Conservation (phyloP, 64 coral and sea anemone genomes). For the Acropora tenuis region DNA sequence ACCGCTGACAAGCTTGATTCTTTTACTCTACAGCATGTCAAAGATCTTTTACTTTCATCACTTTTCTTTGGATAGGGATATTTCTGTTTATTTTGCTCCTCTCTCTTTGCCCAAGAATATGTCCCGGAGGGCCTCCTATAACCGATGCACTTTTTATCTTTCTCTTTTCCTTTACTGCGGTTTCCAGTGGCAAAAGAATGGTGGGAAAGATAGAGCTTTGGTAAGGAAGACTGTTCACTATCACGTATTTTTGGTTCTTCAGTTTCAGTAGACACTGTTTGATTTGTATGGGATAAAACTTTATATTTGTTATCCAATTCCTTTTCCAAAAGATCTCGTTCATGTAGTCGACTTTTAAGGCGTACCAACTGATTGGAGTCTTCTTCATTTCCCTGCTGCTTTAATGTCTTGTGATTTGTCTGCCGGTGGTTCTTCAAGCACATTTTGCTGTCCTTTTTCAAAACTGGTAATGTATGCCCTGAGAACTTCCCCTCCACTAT, state of each 20-base stretch:
- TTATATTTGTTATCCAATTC: not conserved
- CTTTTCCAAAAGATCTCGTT: not conserved
- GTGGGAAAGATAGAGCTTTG: slow-evolving; percentile 18
- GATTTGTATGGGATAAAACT: not conserved
- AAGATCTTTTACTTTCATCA: not conserved
- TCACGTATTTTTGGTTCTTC: not conserved
- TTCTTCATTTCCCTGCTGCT: not conserved
- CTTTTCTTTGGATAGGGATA: not conserved
- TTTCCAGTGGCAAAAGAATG: not conserved
- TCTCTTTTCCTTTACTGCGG: not conserved
- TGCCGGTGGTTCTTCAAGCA: not conserved
- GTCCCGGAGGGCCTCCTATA: not conserved
- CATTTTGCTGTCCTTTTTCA: not conserved
- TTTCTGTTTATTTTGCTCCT: not conserved
- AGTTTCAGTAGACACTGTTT: not conserved
- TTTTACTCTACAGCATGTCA: not conserved
- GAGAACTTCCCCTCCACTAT: not conserved
- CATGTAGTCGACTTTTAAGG: slow-evolving; percentile 12
- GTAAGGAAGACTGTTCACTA: not conserved
- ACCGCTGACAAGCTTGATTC: not conserved
- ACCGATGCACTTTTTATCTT: not conserved
- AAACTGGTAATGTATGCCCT: not conserved
- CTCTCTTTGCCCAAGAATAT: slow-evolving; percentile 9
- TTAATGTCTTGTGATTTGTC: not conserved
- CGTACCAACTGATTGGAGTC: not conserved